Base-by-base conservation (phyloP, 2,113 vertebrate genomes). In the Stomatorhinus ivindoensis region DNA sequence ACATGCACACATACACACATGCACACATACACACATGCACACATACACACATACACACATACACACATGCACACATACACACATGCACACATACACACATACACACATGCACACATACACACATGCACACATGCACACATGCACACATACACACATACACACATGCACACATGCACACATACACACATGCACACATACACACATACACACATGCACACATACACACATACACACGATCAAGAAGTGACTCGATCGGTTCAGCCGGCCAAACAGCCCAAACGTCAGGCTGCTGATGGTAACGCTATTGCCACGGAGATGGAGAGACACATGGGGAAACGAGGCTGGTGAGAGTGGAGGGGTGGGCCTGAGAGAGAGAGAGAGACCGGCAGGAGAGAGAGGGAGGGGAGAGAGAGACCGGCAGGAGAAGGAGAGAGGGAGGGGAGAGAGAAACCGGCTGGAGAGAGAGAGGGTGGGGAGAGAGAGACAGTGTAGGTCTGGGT, bases 171-270 rank as follows among this genome's bases (percentile, higher is more conserved):
- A 94, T 92, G 92, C 92, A 88, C n/a, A n/a, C 55, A 24, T 93
- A 92, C 88, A 91, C 87, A 48, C 92, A 94, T 92, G 92, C 92
- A 88, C n/a, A n/a, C n/a, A n/a, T n/a, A n/a, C n/a, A n/a, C n/a
- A n/a, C 55, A 24, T 93, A 92, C 88, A 91, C 87, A 48, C 92
- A 94, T 92, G 92, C 92, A 88, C n/a, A n/a, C 55, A 24, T 93
- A 92, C 88, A 91, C 87, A 48, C 92, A 94, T 92, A 91, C 92
- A 88, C 87, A 89, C 80, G 65, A 89, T 89, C 91, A 87, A 84
- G 89, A 88, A 46, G 82, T 73, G 86, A 69, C 15, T 0, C 15
- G 35, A 42, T 80, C 35, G 13, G 35, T 42, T 6, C 53, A 15
- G 73, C 13, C 0, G 73, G 73, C 73, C 35, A 39, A 42, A 42